Percentiles rank a stretch among this genome's conserved stretches.
Conservation (phyloP, 2,888 invertebrate genomes). For the Metacarcinus magister region DNA sequence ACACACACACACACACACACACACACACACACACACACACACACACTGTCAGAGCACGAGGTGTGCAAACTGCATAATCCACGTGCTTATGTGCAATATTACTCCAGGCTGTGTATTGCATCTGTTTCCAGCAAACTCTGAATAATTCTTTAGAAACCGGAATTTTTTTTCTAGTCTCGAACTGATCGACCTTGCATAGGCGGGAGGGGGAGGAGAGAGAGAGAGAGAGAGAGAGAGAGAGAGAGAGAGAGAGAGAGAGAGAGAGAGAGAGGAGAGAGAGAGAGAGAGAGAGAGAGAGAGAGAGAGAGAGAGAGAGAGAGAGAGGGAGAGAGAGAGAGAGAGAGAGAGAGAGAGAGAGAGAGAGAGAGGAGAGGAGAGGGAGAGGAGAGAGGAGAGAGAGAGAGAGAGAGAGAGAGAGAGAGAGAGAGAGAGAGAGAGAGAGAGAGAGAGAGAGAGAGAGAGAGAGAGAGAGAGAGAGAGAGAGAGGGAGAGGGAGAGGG, state of each 20-base stretch:
- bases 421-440: slow-evolving; percentile 20
- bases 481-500: too few species aligned
- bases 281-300: neutral
- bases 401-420: neutral
- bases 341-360: neutral
- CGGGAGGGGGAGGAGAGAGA: neutral
- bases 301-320: neutral
- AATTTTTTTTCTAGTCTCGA: too few species aligned
- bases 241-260: neutral
- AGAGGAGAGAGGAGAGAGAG: neutral
- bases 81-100: neutral
- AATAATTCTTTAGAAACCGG: too few species aligned
- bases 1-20: slow-evolving; percentile 22
- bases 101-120: too few species aligned
- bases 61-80: neutral
- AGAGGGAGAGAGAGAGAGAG: slow-evolving; percentile 8
- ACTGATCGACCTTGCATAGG: neutral
- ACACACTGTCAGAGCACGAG: neutral
- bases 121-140: too few species aligned
- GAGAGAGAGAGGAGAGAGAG: slow-evolving; percentile 5
- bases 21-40: slow-evolving; percentile 16
- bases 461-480: slow-evolving; percentile 45
- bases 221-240: slow-evolving; percentile 26
- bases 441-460: slow-evolving; percentile 50
- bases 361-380: too few species aligned